A percentile compares a stretch with the other conserved stretches of the same genome.
Conservation (phyloP, 2,797 vertebrate species). For the Cheirogaleus major region DNA sequence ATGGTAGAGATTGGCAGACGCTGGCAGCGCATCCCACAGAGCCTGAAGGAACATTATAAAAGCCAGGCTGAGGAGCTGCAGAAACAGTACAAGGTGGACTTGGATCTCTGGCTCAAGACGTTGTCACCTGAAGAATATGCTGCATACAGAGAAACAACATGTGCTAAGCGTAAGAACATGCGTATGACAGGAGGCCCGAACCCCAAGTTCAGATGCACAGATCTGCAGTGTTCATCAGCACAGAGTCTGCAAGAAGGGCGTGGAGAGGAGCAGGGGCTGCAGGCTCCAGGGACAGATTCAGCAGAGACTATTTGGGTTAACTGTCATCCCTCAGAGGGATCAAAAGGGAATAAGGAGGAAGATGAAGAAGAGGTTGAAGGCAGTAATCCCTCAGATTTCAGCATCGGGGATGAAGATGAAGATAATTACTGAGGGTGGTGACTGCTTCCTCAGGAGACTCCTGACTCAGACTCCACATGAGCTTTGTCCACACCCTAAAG, state of each 20-base stretch:
- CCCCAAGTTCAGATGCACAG: slow-evolving; percentile 85
- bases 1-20: neutral
- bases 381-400: slow-evolving; percentile 24
- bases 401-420: slow-evolving; percentile 89
- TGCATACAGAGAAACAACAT: slow-evolving; percentile 91
- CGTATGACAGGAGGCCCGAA: slow-evolving; percentile 86
- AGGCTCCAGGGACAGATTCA: neutral
- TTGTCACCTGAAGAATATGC: slow-evolving; percentile 92
- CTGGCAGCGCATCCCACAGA: neutral
- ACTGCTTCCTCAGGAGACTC: slow-evolving; percentile 84
- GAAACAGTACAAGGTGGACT: neutral
- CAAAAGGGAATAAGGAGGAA: slow-evolving; percentile 85
- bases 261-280: accelerated
- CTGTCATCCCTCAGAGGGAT: slow-evolving; percentile 41
- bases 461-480: too few relatives aligned
- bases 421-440: slow-evolving; percentile 93
- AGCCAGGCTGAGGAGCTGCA: neutral
- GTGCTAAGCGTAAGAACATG: slow-evolving; percentile 90
- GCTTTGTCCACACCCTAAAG: too few relatives aligned
- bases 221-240: slow-evolving; percentile 87
- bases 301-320: accelerated
- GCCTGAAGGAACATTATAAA: neutral
- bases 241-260: slow-evolving; percentile 54
- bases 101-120: slow-evolving; percentile 89
- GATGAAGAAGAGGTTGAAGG: slow-evolving; percentile 84